A percentile compares a stretch with the other conserved stretches of the same genome.
These are phyloP conservation scores for Halcyon malimbica DNA, from an alignment of 2,113 vertebrate species.

Conservation along the genomic window DNA sequence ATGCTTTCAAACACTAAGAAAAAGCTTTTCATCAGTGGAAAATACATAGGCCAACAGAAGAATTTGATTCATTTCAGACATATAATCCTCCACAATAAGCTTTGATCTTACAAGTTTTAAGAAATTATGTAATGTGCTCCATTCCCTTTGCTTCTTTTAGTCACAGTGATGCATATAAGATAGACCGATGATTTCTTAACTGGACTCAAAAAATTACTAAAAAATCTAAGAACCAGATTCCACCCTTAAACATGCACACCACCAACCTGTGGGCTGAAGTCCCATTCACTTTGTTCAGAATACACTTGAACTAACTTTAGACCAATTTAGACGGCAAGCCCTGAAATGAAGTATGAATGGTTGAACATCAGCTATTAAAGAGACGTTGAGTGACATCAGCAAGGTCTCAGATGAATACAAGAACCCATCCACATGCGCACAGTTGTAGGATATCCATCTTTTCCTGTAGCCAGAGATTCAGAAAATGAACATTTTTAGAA, in stretches of 20 bases:
- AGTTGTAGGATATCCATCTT: neutral
- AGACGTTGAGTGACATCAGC: neutral
- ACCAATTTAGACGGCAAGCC: neutral
- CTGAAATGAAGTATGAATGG: neutral
- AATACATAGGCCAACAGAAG: neutral
- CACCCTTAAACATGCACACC: neutral
- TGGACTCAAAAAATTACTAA: neutral
- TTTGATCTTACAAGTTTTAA: neutral
- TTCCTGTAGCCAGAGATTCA: neutral
- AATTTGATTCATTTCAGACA: neutral
- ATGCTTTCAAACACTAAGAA: neutral
- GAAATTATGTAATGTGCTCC: constrained; percentile 1
- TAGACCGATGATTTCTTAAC: neutral
- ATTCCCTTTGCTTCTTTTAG: neutral
- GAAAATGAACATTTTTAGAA: neutral
- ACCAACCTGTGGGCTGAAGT: neutral
- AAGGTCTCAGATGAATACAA: neutral
- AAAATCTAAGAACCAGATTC: neutral
- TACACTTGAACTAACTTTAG: neutral
- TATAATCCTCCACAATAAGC: neutral
- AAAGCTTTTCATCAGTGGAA: neutral
- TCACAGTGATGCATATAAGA: neutral
- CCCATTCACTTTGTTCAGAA: neutral
- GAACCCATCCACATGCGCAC: neutral
- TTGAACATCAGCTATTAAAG: neutral